Evolutionary conservation across 1,140 invertebrate genomes (phyloP), one percentile per base, ranked within the genome.

Genomic region (Nylanderia fulva): DNA sequence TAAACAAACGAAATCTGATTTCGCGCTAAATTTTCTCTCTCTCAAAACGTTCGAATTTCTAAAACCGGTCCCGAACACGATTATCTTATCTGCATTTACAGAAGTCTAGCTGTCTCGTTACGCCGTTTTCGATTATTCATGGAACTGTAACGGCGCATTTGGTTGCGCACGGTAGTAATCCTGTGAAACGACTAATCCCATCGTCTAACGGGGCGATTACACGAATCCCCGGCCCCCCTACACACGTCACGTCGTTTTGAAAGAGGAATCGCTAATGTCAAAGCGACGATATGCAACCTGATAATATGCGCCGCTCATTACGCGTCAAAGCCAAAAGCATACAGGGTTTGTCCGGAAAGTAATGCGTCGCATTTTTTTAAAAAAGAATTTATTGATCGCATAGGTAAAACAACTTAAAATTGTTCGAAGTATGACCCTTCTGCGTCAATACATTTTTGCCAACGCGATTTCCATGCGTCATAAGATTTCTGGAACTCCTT

Each of bases 301-400:
- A 11, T 42, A 54, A 56, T 39, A n/a, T 9, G 42, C 45, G 27
- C 24, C 21, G 18, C 33, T 68, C 36, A 84, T 72, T 58, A 77
- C 24, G 24, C 33, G 8, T 39, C 45, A 48, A 39, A 88, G 71
- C 77, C 86, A 64, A 87, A n/a, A 88, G 72, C 45, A 48, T 86
- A n/a, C n/a, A n/a, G n/a, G n/a, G n/a, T n/a, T n/a, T n/a, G n/a
- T n/a, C n/a, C n/a, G n/a, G n/a, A n/a, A n/a, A n/a, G n/a, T n/a
- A n/a, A n/a, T n/a, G n/a, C n/a, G n/a, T n/a, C n/a, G n/a, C n/a
- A n/a, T n/a, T n/a, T n/a, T n/a, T n/a, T n/a, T n/a, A n/a, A n/a
- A n/a, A n/a, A n/a, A n/a, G n/a, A n/a, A n/a, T n/a, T n/a, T n/a
- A n/a, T n/a, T n/a, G n/a, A n/a, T n/a, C n/a, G n/a, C n/a, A n/a